Base-by-base conservation (phyloP, 2,113 vertebrate genomes). In the Pteropus alecto region DNA sequence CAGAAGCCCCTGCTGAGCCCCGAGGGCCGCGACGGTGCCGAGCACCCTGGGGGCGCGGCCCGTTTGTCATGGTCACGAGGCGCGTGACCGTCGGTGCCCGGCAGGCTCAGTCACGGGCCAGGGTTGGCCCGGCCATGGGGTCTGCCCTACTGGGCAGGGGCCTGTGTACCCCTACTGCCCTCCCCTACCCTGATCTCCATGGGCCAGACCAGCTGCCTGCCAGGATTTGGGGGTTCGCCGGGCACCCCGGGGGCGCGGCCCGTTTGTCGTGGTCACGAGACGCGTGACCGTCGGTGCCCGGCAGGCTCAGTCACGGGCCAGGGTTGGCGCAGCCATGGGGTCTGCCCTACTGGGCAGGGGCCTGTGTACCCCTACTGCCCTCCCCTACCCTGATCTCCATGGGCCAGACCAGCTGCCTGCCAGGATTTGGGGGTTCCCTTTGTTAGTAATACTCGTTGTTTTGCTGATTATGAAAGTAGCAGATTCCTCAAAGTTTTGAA, bases 331-430 rank as follows among this genome's bases (percentile, higher is more conserved):
- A 3, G 48, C 24, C 48, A 0, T 28, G 9, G 13, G 2, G 43
- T 43, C 54, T 13, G 30, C 41, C 15, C 4, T 1, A 0, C 65
- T n/a, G 18, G 18, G 38, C 16, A 9, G 41, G 54, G 26, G 16
- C 33, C 35, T 9, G 2, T 7, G 70, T 43, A 6, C 43, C 43
- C 71, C 46, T 22, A 3, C 12, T 22, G 28, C 10, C 38, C 7
- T 15, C 6, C 26, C 18, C 48, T 35, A 3, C n/a, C 67, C 21
- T 2, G 2, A 2, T 48, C 11, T 16, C 74, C 56, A 2, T 0
- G 7, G 38, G 22, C 28, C 11, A 5, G 12, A 2, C 16, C 5
- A 7, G 3, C 70, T 70, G 58, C 48, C 56, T 51, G 3, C 21
- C 26, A 3, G 15, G 73, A 7, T 1, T 1, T 15, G 38, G 12